Evolutionary conservation across 2,797 vertebrate genomes (phyloP), one percentile per base, ranked within the genome.

Genomic region (Lacerta viridis): DNA sequence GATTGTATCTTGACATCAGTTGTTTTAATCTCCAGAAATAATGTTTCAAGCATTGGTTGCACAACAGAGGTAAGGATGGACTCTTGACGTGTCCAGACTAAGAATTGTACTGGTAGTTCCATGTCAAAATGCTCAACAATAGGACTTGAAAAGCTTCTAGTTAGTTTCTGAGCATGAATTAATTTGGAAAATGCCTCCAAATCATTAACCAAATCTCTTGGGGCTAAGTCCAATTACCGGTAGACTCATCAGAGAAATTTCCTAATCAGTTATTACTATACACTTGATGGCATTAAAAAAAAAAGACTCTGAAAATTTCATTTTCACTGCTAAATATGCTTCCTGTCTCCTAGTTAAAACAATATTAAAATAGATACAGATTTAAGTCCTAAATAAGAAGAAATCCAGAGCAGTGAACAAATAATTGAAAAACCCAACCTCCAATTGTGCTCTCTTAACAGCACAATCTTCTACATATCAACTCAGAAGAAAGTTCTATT

Each of bases 51-150:
- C 68, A 29, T 46, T 43, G 10, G 43, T 41, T 69, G 64, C 29
- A 3, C 46, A 84, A 59, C n/a, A 39, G 83, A 84, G 59, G 23
- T 17, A 50, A 84, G 33, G 27, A 39, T 74, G n/a, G 23, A 27
- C 11, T 46, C 25, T 61, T 84, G 25, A 29, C 13, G 55, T 84
- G 20, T 55, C n/a, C 33, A 17, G 46, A 74, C n/a, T 84, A 43
- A 46, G 18, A 69, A 69, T n/a, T 75, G 72, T 69, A 29, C 13
- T 66, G 36, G 39, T 81, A 27, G 61, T 81, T 61, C 25, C 61
- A 71, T 71, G 66, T 83, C 17, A 75, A 75, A 39, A 83, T 55
- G 74, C 13, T 75, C 83, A 84, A 13, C 43, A 84, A 59, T 9
- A 39, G 41, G 7, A 84, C 25, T 84, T 15, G 55, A 39, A 75